phyloP scores from a whole-genome alignment of 2,113 vertebrate species.

The Muntiacus muntjak region DNA sequence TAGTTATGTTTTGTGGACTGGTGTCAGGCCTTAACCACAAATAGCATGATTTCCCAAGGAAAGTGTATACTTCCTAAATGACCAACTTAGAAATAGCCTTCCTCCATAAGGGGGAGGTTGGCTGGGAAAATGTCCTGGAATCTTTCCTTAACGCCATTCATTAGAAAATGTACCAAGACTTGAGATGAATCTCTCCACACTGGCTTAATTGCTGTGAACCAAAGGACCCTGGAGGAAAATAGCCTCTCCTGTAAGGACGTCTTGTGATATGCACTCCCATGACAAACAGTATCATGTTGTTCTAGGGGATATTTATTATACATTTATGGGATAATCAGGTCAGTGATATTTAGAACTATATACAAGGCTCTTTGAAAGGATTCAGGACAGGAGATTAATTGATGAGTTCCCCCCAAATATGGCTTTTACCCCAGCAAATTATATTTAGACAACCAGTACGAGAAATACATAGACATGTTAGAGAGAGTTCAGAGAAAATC shows the following conservation, averaged over 20 bases:
- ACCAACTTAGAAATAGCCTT: neutral
- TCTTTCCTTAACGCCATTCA: neutral
- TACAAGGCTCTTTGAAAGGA: neutral
- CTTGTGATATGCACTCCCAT: neutral
- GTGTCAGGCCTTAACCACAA: neutral
- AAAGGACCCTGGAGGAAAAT: neutral
- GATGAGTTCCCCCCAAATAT: conserved; percentile 25
- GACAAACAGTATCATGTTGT: neutral
- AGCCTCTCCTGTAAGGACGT: neutral
- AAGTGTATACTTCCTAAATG: neutral
- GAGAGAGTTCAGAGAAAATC: conserved; percentile 66
- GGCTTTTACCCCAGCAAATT: conserved; percentile 35
- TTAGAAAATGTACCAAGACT: neutral
- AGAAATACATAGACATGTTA: conserved; percentile 63
- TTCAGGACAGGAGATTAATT: conserved; percentile 21
- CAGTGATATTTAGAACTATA: neutral
- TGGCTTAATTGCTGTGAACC: neutral
- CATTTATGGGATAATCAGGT: neutral
- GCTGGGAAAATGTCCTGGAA: neutral
- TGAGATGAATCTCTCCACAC: neutral
- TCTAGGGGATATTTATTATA: neutral
- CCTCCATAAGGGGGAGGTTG: neutral
- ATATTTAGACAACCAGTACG: conserved; percentile 34
- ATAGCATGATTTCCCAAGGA: neutral
- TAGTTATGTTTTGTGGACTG: neutral